Base-by-base conservation (phyloP, 2,888 invertebrate genomes). In the Drosophila mimica region DNA sequence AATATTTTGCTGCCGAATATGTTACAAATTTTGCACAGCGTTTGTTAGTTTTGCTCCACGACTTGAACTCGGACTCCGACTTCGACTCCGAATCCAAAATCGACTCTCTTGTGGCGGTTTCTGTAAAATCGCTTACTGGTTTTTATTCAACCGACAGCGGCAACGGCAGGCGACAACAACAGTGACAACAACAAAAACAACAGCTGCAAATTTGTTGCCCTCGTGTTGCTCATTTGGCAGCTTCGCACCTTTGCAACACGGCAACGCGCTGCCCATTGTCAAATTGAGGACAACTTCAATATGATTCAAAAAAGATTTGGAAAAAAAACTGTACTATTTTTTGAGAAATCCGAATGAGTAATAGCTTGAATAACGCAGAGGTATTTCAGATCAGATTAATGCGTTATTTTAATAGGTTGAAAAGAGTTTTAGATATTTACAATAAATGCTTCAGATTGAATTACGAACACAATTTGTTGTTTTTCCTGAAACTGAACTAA, bases 101-200 rank as follows among this genome's bases (percentile, higher is more conserved):
- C 33, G 56, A 46, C 70, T 68, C 38, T 68, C 67, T 54, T 66
- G 65, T 40, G 56, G 52, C 51, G 34, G 25, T 62, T 52, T 52
- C 83, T 87, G 87, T 88, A 82, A 88, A 88, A 90, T 90, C 89
- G 89, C 79, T 90, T 90, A 89, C 91, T 89, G 91, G 91, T 88
- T 88, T 90, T 87, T 83, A 82, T 87, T 64, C 69, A 60, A 66
- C 72, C 64, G 67, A 70, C 71, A 59, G 34, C 38, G 66, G 15
- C 63, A 65, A 43, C 60, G 38, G 70, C 75, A 64, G 40, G 46
- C 38, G 71, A 25, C 69, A 68, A 43, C 63, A 63, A 33, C 40
- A 48, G 34, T 58, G 70, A 49, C 60, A 58, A 52, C 74, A 57
- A 59, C 67, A 79, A 52, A 57, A 73, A 52, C 79, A 76, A 73